Evolutionary conservation across 2,113 vertebrate genomes (phyloP).

Genomic region (Sitta europaea): DNA sequence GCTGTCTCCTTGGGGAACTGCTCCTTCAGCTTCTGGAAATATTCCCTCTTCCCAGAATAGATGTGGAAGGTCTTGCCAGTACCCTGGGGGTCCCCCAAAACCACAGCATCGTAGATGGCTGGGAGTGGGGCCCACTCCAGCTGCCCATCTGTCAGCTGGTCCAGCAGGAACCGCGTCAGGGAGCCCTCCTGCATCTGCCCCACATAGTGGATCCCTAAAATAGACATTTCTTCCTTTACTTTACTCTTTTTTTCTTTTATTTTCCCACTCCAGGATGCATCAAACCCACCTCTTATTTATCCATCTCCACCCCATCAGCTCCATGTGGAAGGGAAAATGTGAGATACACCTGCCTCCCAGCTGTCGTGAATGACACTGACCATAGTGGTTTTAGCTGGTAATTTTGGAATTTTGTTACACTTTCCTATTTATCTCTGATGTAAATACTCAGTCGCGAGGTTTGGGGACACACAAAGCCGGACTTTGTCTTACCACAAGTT

Average conservation of each 20-base stretch:
- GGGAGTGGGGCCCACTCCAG: slow-evolving; percentile 83
- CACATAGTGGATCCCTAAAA: slow-evolving; percentile 83
- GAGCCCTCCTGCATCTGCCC: slow-evolving; percentile 75
- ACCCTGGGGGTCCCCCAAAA: slow-evolving; percentile 78
- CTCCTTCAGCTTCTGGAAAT: slow-evolving; percentile 79
- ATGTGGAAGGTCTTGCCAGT: slow-evolving; percentile 73
- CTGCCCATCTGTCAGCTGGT: slow-evolving; percentile 91
- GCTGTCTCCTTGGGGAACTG: slow-evolving; percentile 84
- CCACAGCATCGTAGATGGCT: slow-evolving; percentile 75
- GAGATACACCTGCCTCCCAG: accelerated
- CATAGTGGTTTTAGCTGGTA: accelerated
- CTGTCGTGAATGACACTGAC: too few species aligned
- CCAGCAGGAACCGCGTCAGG: slow-evolving; percentile 74
- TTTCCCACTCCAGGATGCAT: accelerated
- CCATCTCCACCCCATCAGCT: neutral
- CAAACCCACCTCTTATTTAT: neutral
- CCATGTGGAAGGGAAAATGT: accelerated
- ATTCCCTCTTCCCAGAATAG: slow-evolving; percentile 70
- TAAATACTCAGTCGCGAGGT: neutral
- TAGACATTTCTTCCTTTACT: too few species aligned
- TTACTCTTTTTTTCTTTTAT: neutral
- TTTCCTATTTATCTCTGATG: accelerated
- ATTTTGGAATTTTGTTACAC: neutral
- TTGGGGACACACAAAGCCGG: accelerated
- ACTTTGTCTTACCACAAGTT: neutral